phyloP scores from a whole-genome alignment of 1,140 invertebrate genomes.

The Schlechtendalia chinensis region DNA sequence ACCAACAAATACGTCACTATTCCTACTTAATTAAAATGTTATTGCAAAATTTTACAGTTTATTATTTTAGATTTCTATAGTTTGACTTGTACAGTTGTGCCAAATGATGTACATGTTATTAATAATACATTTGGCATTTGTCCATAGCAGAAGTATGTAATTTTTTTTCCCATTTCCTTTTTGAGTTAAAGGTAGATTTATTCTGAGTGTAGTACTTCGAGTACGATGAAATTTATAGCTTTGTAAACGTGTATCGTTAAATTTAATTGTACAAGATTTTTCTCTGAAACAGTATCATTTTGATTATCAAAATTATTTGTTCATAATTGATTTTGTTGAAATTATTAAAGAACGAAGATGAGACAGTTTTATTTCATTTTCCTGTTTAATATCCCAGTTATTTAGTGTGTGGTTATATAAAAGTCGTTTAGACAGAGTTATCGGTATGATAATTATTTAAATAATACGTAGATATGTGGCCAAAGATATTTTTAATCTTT shows the following conservation, averaged over 20 bases:
- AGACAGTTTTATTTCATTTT: not conserved
- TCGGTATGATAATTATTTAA: conserved; percentile 2
- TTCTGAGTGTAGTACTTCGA: not conserved
- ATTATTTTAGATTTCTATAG: conserved; percentile 27
- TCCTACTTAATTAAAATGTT: conserved; percentile 23
- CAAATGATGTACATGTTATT: conserved; percentile 26
- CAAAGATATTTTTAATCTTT: conserved; percentile 13
- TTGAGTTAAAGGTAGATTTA: not conserved
- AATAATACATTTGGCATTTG: conserved; percentile 17
- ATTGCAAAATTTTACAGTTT: conserved; percentile 16
- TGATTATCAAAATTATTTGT: not conserved
- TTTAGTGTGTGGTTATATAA: not conserved
- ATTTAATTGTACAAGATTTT: too few species aligned
- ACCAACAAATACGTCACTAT: too few species aligned
- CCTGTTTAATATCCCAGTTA: not conserved
- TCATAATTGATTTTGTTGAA: not conserved
- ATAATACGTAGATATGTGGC: not conserved
- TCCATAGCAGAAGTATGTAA: conserved; percentile 31
- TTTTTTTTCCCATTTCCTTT: not conserved
- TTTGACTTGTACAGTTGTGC: not conserved
- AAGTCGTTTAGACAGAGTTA: not conserved
- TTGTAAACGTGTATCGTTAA: not conserved
- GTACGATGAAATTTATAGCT: not conserved
- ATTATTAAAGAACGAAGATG: not conserved
- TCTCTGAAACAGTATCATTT: not conserved